phyloP scores from a whole-genome alignment of 2,888 invertebrate species.

The Toxonevra muliebris region DNA sequence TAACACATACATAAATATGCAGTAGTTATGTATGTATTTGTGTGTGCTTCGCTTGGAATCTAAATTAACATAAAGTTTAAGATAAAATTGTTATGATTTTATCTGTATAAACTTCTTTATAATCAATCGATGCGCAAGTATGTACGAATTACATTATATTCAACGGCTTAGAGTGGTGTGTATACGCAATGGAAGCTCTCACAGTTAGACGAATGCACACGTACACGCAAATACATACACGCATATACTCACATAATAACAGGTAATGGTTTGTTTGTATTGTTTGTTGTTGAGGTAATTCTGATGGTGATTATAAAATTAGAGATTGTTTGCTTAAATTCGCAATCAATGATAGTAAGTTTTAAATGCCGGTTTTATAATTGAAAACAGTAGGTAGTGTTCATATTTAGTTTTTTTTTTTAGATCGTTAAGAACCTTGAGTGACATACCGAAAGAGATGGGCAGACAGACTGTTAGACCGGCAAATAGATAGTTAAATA shows the following conservation, averaged over 20 bases:
- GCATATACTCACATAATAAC: conserved; percentile 3
- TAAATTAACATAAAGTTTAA: conserved; percentile 30
- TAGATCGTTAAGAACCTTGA: too few species aligned
- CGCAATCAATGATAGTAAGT: background rate
- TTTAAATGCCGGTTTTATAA: too few species aligned
- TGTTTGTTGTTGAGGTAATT: conserved; percentile 13
- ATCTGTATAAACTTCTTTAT: conserved; percentile 27
- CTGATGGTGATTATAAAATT: conserved; percentile 32
- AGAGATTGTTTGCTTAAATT: conserved; percentile 29
- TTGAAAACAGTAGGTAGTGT: too few species aligned
- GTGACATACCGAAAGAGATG: too few species aligned
- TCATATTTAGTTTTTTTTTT: too few species aligned
- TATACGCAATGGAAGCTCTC: conserved; percentile 4
- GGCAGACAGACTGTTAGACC: too few species aligned
- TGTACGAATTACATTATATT: background rate
- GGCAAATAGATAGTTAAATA: too few species aligned
- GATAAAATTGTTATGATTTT: conserved; percentile 32
- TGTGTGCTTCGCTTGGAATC: conserved; percentile 1
- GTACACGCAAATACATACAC: background rate
- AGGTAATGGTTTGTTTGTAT: background rate
- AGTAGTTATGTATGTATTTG: background rate
- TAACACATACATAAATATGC: background rate
- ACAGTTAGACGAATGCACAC: background rate
- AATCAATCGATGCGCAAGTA: conserved; percentile 13
- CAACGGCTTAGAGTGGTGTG: too few species aligned